Evolutionary conservation across 2,113 vertebrate species (phyloP).

Genomic region (Notothenia coriiceps): DNA sequence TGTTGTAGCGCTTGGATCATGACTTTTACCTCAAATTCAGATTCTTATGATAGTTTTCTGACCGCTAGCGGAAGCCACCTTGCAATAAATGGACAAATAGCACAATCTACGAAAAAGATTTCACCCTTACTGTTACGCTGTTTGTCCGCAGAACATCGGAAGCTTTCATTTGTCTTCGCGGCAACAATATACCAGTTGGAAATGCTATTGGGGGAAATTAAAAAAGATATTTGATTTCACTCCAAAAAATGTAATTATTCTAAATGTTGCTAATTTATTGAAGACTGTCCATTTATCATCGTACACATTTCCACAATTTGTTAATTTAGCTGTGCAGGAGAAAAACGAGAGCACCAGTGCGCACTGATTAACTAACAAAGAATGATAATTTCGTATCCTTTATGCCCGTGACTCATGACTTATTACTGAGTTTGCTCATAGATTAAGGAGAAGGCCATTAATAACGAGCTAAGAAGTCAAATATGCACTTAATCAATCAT

Average conservation of each 20-base stretch:
- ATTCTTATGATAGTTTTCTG: too few relatives aligned
- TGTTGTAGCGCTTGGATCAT: too few relatives aligned
- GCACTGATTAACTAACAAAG: background rate
- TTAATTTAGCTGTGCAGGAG: background rate
- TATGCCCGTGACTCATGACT: background rate
- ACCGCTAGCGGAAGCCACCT: too few relatives aligned
- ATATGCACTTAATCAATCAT: conserved; percentile 1
- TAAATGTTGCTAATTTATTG: background rate
- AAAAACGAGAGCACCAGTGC: background rate
- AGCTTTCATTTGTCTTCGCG: too few relatives aligned
- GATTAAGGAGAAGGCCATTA: conserved; percentile 16
- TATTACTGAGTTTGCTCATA: conserved; percentile 6
- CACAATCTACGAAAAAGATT: too few relatives aligned
- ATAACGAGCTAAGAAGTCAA: conserved; percentile 16
- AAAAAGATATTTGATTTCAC: too few relatives aligned
- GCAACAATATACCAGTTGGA: too few relatives aligned
- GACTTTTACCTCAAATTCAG: too few relatives aligned
- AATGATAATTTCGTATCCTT: conserved; percentile 12
- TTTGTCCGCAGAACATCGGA: too few relatives aligned
- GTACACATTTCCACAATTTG: background rate
- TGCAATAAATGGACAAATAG: too few relatives aligned
- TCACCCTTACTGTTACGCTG: too few relatives aligned
- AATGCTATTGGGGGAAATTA: too few relatives aligned
- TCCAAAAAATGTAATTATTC: background rate
- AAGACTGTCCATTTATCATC: background rate